A percentile compares a stretch with the other conserved stretches of the same genome.
These are phyloP conservation scores for Malacosoma neustria DNA, from an alignment of 2,888 invertebrate species.

Conservation along the genomic window DNA sequence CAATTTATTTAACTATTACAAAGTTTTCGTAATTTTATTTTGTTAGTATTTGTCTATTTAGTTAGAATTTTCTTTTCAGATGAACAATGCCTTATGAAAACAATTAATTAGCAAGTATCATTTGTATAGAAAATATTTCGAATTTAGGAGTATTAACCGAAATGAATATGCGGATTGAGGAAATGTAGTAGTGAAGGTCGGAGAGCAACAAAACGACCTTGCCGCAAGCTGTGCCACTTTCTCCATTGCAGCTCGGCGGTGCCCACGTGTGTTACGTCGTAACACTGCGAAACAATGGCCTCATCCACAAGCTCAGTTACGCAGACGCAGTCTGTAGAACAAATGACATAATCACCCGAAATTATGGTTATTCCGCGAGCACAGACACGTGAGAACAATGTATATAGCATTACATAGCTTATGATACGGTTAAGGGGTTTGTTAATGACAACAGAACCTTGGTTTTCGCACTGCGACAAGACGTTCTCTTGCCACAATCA, in stretches of 20 bases:
- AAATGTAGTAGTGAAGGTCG: conserved; percentile 56
- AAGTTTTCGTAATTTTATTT: conserved; percentile 9
- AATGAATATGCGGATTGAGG: conserved; percentile 27
- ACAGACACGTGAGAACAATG: conserved; percentile 46
- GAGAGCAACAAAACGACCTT: conserved; percentile 56
- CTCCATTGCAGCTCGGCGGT: conserved; percentile 41
- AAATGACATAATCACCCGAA: conserved; percentile 59
- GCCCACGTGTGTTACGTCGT: conserved; percentile 56
- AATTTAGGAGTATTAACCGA: too few relatives aligned
- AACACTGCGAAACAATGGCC: conserved; percentile 41
- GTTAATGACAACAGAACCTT: conserved; percentile 53
- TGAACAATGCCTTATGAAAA: too few relatives aligned
- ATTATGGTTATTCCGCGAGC: conserved; percentile 43
- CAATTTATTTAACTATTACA: background rate
- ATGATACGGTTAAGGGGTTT: conserved; percentile 40
- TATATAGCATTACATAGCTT: conserved; percentile 40
- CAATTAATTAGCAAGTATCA: too few relatives aligned
- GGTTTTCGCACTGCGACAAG: conserved; percentile 48
- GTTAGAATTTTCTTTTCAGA: too few relatives aligned
- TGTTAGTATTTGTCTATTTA: too few relatives aligned
- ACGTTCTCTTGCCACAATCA: conserved; percentile 50
- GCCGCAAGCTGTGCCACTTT: conserved; percentile 68
- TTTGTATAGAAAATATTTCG: too few relatives aligned
- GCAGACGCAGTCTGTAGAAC: conserved; percentile 50
- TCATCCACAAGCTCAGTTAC: conserved; percentile 40